Evolutionary conservation across 2,113 vertebrate species (phyloP).

Genomic region (Megaceryle maxima): DNA sequence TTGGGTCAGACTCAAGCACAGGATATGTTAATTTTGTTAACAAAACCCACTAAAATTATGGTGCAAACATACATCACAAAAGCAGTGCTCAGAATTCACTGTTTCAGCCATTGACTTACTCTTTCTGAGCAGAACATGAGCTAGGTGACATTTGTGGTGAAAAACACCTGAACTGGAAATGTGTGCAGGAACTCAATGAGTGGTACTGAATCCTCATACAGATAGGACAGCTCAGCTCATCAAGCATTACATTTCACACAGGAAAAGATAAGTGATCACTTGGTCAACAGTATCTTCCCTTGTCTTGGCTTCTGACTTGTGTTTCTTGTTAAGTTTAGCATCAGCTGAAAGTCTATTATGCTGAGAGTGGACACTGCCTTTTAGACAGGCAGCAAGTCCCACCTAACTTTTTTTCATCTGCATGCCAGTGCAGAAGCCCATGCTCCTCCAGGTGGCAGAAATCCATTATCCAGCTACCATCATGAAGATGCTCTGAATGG

Average conservation of each 20-base stretch:
- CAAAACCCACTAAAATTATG: background rate
- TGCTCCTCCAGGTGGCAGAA: background rate
- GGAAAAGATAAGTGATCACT: background rate
- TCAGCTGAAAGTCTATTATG: background rate
- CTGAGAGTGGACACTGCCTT: background rate
- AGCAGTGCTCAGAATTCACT: background rate
- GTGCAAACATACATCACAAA: background rate
- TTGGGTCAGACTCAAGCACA: background rate
- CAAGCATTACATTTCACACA: background rate
- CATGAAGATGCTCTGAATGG: background rate
- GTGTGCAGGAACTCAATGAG: background rate
- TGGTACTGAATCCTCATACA: background rate
- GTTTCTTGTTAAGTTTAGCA: background rate
- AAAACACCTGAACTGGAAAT: background rate
- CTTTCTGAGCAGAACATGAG: background rate
- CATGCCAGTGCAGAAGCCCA: background rate
- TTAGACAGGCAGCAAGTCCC: background rate
- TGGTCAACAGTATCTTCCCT: background rate
- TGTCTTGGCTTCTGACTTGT: background rate
- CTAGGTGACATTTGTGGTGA: background rate
- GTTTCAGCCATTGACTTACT: background rate
- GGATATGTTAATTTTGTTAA: background rate
- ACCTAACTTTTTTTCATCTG: background rate
- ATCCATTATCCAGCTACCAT: background rate
- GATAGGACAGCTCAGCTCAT: background rate